A percentile compares a stretch with the other conserved stretches of the same genome.
These are phyloP conservation scores for Ginglymostoma cirratum DNA, from an alignment of 2,113 vertebrate genomes.

Conservation along the genomic window DNA sequence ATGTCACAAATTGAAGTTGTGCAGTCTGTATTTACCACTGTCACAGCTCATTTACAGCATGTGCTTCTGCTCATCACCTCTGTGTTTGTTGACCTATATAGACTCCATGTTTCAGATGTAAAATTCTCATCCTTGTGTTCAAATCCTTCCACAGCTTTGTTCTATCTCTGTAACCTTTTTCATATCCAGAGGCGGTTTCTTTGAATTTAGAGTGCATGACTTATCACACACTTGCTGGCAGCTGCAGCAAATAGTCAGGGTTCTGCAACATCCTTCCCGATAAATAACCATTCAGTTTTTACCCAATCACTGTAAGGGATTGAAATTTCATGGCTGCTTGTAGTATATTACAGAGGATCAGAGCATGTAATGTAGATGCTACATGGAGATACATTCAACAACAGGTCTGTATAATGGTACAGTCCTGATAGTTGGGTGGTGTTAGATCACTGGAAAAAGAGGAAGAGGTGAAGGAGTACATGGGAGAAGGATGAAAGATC, in stretches of 20 bases:
- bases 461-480: neutral
- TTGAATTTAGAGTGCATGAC: neutral
- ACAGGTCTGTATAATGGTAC: neutral
- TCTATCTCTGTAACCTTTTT: neutral
- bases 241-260: neutral
- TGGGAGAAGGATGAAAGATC: neutral
- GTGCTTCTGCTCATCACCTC: neutral
- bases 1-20: neutral
- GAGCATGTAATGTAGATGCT: neutral
- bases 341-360: neutral
- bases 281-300: neutral
- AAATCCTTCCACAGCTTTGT: neutral
- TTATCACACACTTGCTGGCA: neutral
- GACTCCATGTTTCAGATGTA: neutral
- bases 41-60: neutral
- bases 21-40: neutral
- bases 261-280: neutral
- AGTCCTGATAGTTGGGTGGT: neutral
- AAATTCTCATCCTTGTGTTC: no score
- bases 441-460: neutral
- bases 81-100: neutral
- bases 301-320: neutral
- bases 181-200: neutral
- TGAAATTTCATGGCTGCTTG: neutral
- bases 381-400: neutral